A percentile compares a stretch with the other conserved stretches of the same genome.
Conservation (phyloP, 2,888 invertebrate species). For the Hofmannophila pseudospretella region DNA sequence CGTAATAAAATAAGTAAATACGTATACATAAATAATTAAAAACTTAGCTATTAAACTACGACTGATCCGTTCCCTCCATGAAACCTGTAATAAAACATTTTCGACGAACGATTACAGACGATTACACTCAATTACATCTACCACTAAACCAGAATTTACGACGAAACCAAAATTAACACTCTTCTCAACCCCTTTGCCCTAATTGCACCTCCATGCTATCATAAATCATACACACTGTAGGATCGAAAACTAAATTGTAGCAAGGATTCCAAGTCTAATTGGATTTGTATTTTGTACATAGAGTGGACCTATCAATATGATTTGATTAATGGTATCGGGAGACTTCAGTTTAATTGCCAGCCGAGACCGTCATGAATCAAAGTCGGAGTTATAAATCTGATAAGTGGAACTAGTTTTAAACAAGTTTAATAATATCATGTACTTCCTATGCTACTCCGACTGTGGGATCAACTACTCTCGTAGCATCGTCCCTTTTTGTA, state of each 20-base stretch:
- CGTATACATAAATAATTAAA: neutral
- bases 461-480: slow-evolving; percentile 8
- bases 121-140: slow-evolving; percentile 54
- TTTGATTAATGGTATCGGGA: slow-evolving; percentile 71
- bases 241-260: slow-evolving; percentile 57
- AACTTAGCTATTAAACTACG: slow-evolving; percentile 5
- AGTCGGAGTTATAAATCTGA: slow-evolving; percentile 66
- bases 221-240: slow-evolving; percentile 58
- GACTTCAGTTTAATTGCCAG: slow-evolving; percentile 68
- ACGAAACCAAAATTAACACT: slow-evolving; percentile 65
- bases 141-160: slow-evolving; percentile 60
- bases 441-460: slow-evolving; percentile 32
- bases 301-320: slow-evolving; percentile 67
- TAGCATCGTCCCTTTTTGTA: slow-evolving; percentile 9
- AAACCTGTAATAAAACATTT: slow-evolving; percentile 39
- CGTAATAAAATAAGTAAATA: neutral
- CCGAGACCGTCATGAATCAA: slow-evolving; percentile 69
- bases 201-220: slow-evolving; percentile 48
- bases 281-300: slow-evolving; percentile 69
- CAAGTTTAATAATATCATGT: slow-evolving; percentile 37
- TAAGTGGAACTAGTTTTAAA: slow-evolving; percentile 56
- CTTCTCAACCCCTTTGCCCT: slow-evolving; percentile 43
- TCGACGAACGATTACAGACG: slow-evolving; percentile 40
- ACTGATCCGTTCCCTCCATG: slow-evolving; percentile 37
- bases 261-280: slow-evolving; percentile 68